Conservation (phyloP, 2,797 vertebrate genomes). For the Pagetopsis macropterus region DNA sequence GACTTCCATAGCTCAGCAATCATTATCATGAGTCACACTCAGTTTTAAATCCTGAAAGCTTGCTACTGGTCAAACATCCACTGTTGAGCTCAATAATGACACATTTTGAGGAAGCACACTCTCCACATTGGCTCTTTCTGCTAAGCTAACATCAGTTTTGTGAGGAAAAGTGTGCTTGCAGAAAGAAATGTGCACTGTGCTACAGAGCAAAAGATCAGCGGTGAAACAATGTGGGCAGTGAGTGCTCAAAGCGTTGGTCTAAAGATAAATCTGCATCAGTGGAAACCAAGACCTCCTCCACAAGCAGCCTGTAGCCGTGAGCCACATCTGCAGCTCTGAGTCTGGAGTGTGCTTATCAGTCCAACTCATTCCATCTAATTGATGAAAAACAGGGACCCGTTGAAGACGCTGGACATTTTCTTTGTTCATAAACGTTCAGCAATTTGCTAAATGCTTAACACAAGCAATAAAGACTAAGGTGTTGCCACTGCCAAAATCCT, state of each 20-base stretch:
- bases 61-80: neutral
- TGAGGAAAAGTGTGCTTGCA: neutral
- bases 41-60: neutral
- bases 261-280: conserved; percentile 33
- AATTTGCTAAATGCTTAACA: neutral
- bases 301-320: conserved; percentile 27
- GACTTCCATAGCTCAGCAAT: neutral
- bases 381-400: neutral
- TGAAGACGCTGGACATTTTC: neutral
- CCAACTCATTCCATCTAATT: neutral
- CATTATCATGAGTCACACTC: neutral
- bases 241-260: conserved; percentile 28
- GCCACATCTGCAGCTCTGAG: conserved; percentile 9
- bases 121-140: neutral
- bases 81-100: neutral
- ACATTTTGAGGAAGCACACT: neutral
- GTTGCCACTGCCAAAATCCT: neutral
- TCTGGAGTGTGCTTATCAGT: neutral
- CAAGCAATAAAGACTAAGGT: neutral
- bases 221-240: conserved; percentile 32
- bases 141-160: neutral
- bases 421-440: neutral
- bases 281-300: conserved; percentile 43
- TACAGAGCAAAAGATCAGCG: conserved; percentile 22
- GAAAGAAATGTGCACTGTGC: conserved; percentile 1